Conservation (phyloP, 2,797 vertebrate genomes). For the Lagodon rhomboides region DNA sequence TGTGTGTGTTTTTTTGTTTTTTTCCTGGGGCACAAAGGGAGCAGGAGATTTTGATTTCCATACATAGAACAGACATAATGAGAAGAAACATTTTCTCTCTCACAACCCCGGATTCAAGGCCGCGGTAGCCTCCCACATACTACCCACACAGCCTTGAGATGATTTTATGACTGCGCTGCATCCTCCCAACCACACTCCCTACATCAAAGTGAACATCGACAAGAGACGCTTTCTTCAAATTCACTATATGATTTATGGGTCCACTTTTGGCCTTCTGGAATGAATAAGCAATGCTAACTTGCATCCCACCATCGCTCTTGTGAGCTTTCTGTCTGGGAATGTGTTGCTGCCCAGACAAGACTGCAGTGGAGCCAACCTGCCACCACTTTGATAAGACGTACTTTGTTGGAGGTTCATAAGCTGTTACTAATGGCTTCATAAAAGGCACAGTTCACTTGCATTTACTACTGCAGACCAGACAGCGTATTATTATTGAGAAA, state of each 20-base stretch:
- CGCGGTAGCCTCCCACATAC: slow-evolving; percentile 54
- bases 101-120: slow-evolving; percentile 56
- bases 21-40: slow-evolving; percentile 23
- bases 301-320: slow-evolving; percentile 26
- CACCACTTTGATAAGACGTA: neutral
- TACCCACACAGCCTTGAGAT: slow-evolving; percentile 66
- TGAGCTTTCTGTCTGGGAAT: slow-evolving; percentile 47
- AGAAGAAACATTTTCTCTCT: slow-evolving; percentile 24
- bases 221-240: slow-evolving; percentile 52
- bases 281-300: slow-evolving; percentile 56
- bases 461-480: neutral
- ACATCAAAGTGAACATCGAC: slow-evolving; percentile 46
- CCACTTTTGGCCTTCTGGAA: slow-evolving; percentile 55
- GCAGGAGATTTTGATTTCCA: slow-evolving; percentile 44
- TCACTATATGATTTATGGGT: slow-evolving; percentile 49
- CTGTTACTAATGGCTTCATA: neutral
- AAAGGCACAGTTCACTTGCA: neutral
- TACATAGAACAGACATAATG: slow-evolving; percentile 40
- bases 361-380: slow-evolving; percentile 1
- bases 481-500: neutral
- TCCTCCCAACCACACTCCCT: slow-evolving; percentile 30
- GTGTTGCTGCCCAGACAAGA: slow-evolving; percentile 26
- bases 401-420: neutral
- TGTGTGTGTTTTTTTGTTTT: neutral
- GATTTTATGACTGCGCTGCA: slow-evolving; percentile 50